These are phyloP conservation scores for Athripsodes cinereus DNA, from an alignment of 2,888 invertebrate species.

Conservation along the genomic window DNA sequence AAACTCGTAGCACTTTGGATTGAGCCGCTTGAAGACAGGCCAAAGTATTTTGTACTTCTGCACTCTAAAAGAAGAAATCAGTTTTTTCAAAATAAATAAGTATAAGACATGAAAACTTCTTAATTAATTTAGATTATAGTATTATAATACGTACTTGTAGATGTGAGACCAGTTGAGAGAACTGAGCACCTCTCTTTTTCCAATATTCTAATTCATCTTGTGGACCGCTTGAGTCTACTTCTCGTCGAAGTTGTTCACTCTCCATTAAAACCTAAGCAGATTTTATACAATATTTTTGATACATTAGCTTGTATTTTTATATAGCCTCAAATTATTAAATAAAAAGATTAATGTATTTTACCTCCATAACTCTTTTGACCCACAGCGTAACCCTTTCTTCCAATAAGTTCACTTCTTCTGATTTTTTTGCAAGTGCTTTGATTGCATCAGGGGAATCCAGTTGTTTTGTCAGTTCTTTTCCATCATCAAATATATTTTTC, in stretches of 20 bases:
- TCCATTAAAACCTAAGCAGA: constrained; percentile 66
- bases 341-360: constrained; percentile 29
- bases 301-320: neutral
- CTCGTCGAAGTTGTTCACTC: constrained; percentile 85
- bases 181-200: constrained; percentile 91
- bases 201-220: constrained; percentile 95
- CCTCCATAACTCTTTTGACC: constrained; percentile 75
- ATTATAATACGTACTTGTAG: no score
- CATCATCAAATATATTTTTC: constrained; percentile 72
- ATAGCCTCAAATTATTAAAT: no score
- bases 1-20: constrained; percentile 72
- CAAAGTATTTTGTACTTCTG: constrained; percentile 71
- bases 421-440: constrained; percentile 62
- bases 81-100: no score
- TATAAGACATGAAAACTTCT: no score
- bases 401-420: constrained; percentile 56
- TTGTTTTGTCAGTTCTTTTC: constrained; percentile 54
- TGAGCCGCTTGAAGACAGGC: constrained; percentile 68
- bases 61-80: constrained; percentile 47
- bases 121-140: no score
- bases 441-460: constrained; percentile 60
- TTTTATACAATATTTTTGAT: neutral
- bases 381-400: constrained; percentile 72
- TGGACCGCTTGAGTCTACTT: constrained; percentile 88
- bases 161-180: constrained; percentile 77